These are phyloP conservation scores for Micrasema minimum DNA, from an alignment of 1,140 invertebrate species.

Conservation along the genomic window DNA sequence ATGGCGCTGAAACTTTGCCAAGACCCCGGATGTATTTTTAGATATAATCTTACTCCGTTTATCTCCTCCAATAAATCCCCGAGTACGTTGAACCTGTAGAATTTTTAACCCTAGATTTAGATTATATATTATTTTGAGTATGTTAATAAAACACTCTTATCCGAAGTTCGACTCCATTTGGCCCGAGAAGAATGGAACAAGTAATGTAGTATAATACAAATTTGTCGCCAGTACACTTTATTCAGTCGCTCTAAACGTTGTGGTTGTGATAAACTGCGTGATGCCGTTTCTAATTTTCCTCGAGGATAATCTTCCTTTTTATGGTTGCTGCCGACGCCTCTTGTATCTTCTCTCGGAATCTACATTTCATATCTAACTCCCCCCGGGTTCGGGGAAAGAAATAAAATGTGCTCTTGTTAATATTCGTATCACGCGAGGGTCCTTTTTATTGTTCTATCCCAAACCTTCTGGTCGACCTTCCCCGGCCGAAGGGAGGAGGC, in stretches of 20 bases:
- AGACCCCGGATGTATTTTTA: conserved; percentile 42
- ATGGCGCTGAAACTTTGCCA: conserved; percentile 51
- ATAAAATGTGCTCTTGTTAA: conserved; percentile 49
- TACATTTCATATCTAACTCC: conserved; percentile 51
- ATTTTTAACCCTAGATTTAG: too few relatives aligned
- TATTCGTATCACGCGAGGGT: conserved; percentile 52
- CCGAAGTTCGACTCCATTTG: too few relatives aligned
- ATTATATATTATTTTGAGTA: too few relatives aligned
- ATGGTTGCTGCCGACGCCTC: conserved; percentile 33
- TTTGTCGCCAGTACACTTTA: too few relatives aligned
- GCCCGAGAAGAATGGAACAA: too few relatives aligned
- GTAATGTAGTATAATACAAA: too few relatives aligned
- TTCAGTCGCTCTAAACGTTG: not conserved
- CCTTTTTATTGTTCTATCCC: conserved; percentile 51
- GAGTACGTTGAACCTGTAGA: not conserved
- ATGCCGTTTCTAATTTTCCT: conserved; percentile 43
- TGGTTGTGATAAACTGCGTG: conserved; percentile 35
- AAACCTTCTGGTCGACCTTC: conserved; percentile 35
- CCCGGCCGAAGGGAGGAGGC: conserved; percentile 15
- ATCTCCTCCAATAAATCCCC: conserved; percentile 47
- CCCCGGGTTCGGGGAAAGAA: conserved; percentile 12
- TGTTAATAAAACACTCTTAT: too few relatives aligned
- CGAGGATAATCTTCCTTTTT: conserved; percentile 42
- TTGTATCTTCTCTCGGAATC: conserved; percentile 43
- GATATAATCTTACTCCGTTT: conserved; percentile 51